These are phyloP conservation scores for Avahi laniger DNA, from an alignment of 2,797 vertebrate genomes.

Conservation along the genomic window DNA sequence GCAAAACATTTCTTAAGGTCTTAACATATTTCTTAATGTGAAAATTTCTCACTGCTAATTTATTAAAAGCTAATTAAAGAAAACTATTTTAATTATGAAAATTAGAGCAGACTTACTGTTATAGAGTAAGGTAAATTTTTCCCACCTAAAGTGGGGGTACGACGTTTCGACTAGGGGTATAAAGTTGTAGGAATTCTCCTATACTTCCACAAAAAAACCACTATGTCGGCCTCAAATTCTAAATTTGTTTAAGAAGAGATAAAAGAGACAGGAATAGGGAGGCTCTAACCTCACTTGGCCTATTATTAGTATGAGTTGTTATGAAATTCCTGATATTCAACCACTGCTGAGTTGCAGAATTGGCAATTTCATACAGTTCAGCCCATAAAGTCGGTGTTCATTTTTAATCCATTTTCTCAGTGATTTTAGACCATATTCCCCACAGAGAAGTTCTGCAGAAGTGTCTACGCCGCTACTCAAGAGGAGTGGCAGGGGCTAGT, in stretches of 20 bases:
- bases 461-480: neutral
- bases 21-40: conserved; percentile 47
- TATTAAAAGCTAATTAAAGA: conserved; percentile 35
- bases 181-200: neutral
- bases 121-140: neutral
- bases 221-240: neutral
- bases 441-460: neutral
- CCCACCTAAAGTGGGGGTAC: neutral
- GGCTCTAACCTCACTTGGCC: neutral
- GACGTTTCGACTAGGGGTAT: neutral
- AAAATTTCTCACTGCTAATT: conserved; percentile 43
- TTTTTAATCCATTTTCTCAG: neutral
- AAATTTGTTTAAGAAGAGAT: neutral
- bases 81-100: neutral
- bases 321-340: neutral
- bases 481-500: neutral
- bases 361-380: neutral
- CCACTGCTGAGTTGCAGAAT: neutral
- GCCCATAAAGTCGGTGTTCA: neutral
- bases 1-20: neutral
- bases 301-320: neutral
- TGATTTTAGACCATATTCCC: neutral
- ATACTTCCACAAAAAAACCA: neutral
- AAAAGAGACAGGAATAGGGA: neutral
- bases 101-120: neutral